Conservation (phyloP, 2,113 vertebrate species). For the Forbesichthys papilliferus region DNA sequence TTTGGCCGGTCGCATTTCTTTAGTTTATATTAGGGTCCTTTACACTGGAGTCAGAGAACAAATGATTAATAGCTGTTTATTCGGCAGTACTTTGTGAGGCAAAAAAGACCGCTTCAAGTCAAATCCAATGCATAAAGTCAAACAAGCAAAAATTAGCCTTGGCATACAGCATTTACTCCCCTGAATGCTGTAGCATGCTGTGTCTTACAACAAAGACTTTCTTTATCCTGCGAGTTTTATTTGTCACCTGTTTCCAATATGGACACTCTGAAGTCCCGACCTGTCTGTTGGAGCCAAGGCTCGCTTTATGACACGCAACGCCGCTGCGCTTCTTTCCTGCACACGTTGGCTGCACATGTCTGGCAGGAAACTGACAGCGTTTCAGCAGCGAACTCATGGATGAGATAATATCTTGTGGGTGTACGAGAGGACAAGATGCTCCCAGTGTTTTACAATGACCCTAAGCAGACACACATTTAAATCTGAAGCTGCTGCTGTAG, state of each 20-base stretch:
- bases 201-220: conserved; percentile 69
- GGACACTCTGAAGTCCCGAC: conserved; percentile 67
- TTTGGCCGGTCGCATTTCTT: conserved; percentile 14
- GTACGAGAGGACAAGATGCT: conserved; percentile 74
- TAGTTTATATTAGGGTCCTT: neutral
- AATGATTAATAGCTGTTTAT: conserved; percentile 60
- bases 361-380: conserved; percentile 74
- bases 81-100: conserved; percentile 49
- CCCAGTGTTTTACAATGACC: conserved; percentile 73
- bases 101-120: conserved; percentile 50
- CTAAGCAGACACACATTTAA: conserved; percentile 68
- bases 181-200: conserved; percentile 60
- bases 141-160: conserved; percentile 66
- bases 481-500: conserved; percentile 50
- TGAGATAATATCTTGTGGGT: conserved; percentile 77
- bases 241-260: conserved; percentile 80
- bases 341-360: conserved; percentile 76
- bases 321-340: conserved; percentile 61
- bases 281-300: conserved; percentile 56
- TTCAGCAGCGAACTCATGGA: conserved; percentile 75
- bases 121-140: conserved; percentile 51
- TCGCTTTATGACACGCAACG: conserved; percentile 68
- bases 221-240: conserved; percentile 65
- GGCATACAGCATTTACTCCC: conserved; percentile 57
- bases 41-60: conserved; percentile 25